Conservation (phyloP, 1,140 invertebrate species). For the Papilio helenus region DNA sequence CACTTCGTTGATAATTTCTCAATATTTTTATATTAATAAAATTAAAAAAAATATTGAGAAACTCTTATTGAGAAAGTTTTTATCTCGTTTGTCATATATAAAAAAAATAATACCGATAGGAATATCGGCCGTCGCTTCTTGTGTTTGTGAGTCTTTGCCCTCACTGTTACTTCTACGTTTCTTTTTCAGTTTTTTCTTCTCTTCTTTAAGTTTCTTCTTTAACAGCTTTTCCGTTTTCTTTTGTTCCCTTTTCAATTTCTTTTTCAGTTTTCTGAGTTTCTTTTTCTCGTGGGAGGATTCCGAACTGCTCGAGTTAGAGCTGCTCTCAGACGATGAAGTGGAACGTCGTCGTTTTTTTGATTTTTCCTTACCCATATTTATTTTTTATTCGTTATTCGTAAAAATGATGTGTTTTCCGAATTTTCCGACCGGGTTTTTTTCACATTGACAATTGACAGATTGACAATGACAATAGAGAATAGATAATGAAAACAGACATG, state of each 20-base stretch:
- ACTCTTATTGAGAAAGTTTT: too few relatives aligned
- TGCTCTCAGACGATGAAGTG: slow-evolving; percentile 51
- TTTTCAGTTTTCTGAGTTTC: slow-evolving; percentile 77
- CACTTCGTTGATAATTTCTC: too few relatives aligned
- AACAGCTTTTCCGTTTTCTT: slow-evolving; percentile 74
- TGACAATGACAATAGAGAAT: background rate
- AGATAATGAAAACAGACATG: background rate
- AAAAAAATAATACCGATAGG: slow-evolving; percentile 73
- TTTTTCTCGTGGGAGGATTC: slow-evolving; percentile 69
- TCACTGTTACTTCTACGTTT: slow-evolving; percentile 55
- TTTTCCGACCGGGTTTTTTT: slow-evolving; percentile 22
- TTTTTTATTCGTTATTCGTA: slow-evolving; percentile 14
- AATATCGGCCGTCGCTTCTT: slow-evolving; percentile 71
- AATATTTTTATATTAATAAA: too few relatives aligned
- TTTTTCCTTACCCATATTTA: slow-evolving; percentile 71
- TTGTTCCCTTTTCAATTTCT: slow-evolving; percentile 78
- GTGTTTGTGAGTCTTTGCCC: slow-evolving; percentile 42
- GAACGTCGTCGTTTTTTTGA: slow-evolving; percentile 67
- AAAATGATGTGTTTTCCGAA: background rate
- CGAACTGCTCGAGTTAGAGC: slow-evolving; percentile 61
- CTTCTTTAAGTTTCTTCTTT: slow-evolving; percentile 78
- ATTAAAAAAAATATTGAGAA: too few relatives aligned
- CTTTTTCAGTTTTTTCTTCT: slow-evolving; percentile 73
- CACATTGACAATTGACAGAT: slow-evolving; percentile 1
- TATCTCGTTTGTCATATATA: background rate